Base-by-base conservation (phyloP, 2,113 vertebrate genomes). In the Bubo scandiacus region DNA sequence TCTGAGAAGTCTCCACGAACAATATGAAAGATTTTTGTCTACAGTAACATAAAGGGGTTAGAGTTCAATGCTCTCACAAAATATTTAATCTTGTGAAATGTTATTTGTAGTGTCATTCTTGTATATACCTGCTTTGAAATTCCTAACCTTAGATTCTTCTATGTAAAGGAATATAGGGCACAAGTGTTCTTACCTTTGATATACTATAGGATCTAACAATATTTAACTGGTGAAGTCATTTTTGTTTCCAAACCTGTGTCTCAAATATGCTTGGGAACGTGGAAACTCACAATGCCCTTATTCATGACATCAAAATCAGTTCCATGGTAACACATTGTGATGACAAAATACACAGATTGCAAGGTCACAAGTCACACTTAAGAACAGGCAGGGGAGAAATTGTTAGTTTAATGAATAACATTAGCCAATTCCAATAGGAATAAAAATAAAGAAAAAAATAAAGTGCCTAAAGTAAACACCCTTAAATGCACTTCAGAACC, bases 191-290 rank as follows among this genome's bases (percentile, higher is more conserved):
- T 98, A 96, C 96, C 94, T 96, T 95, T 96, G 94, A 96, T 96
- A 96, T 95, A 16, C 90, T 95, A 94, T 94, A 97, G 90, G 78
- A 96, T 94, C 96, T 96, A 97, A 93, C 93, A 98, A 98, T 98
- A 96, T 98, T 98, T 98, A 98, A 98, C 97, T 25, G 95, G 86
- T 98, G 97, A 97, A 98, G 95, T 98, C 95, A 97, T 97, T 96
- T 97, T 94, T 96, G 96, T 96, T 97, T 97, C 95, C 94, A 97
- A 97, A 97, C 94, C 96, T 97, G 85, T 88, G 97, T 97, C 94
- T 95, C 96, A 97, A 95, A 96, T 95, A 97, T 91, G 95, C 97
- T 97, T 97, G 95, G 97, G 97, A 98, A 98, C 72, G 90, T 95
- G 94, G 96, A 96, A 95, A 86, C 95, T 96, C 94, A 98, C 97